phyloP scores from a whole-genome alignment of 1,140 invertebrate species.

The Temnothorax longispinosus region DNA sequence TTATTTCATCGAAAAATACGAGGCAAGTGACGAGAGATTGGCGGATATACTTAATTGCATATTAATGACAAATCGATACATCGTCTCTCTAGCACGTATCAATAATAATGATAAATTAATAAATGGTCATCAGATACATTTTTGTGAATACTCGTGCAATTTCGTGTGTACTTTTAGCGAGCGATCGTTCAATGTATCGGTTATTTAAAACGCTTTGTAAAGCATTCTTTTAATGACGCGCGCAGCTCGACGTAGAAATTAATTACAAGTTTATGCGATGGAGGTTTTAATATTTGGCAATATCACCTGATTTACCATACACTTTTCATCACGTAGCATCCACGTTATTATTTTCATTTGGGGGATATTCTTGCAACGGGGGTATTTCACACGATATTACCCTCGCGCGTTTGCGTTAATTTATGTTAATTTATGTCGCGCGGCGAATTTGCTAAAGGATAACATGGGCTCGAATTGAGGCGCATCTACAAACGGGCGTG shows the following conservation, averaged over 20 bases:
- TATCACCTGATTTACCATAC: slow-evolving; percentile 27
- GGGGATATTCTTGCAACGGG: slow-evolving; percentile 1
- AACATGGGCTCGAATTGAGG: slow-evolving; percentile 50
- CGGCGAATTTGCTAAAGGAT: slow-evolving; percentile 58
- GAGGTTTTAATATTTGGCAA: slow-evolving; percentile 36
- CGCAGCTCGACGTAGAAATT: neutral
- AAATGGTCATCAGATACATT: neutral
- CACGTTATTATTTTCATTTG: slow-evolving; percentile 21
- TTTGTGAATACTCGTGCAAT: neutral
- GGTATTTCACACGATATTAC: slow-evolving; percentile 41
- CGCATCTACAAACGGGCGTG: slow-evolving; percentile 45
- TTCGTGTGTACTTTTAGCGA: neutral
- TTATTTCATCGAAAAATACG: slow-evolving; percentile 38
- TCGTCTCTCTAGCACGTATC: neutral
- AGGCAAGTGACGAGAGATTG: neutral
- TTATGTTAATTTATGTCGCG: slow-evolving; percentile 56
- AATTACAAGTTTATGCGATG: slow-evolving; percentile 4
- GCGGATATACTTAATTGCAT: neutral
- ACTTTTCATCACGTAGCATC: slow-evolving; percentile 1
- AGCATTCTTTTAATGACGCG: neutral
- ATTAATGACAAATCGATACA: neutral
- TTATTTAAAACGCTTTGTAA: slow-evolving; percentile 20
- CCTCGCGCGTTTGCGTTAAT: slow-evolving; percentile 26
- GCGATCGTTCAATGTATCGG: neutral
- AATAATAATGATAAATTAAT: neutral